These are phyloP conservation scores for Piaya cayana DNA, from an alignment of 2,113 vertebrate species.

Conservation along the genomic window DNA sequence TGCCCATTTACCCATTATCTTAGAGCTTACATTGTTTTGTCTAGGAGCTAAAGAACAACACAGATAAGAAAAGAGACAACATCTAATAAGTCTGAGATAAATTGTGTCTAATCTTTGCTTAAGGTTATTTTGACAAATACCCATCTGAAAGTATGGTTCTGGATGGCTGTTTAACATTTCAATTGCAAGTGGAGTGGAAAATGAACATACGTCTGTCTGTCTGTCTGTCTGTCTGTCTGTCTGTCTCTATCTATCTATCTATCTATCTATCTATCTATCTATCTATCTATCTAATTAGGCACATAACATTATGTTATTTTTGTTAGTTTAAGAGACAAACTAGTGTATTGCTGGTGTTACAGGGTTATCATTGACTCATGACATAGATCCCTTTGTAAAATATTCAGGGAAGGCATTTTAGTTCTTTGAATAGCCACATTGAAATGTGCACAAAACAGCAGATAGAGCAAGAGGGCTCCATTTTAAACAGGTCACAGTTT, in stretches of 20 bases:
- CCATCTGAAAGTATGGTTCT: background rate
- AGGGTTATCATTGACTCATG: background rate
- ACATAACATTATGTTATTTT: background rate
- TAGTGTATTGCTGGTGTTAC: background rate
- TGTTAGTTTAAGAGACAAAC: background rate
- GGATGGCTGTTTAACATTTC: background rate
- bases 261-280: too few relatives aligned
- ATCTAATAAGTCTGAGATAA: constrained; percentile 5
- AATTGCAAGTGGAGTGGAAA: background rate
- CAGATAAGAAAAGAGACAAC: background rate
- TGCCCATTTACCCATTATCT: background rate
- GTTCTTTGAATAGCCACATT: background rate
- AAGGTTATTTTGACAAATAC: background rate
- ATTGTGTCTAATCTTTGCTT: background rate
- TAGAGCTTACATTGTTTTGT: background rate
- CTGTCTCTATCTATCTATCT: too few relatives aligned
- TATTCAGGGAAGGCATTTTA: background rate
- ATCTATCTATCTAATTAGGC: background rate
- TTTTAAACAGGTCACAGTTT: background rate
- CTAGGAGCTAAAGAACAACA: background rate
- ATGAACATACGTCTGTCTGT: background rate
- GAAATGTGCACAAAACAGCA: background rate
- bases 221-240: too few relatives aligned
- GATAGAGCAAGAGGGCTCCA: background rate
- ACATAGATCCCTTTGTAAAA: background rate